Conservation (phyloP, 2,113 vertebrate species). For the Columbina picui region DNA sequence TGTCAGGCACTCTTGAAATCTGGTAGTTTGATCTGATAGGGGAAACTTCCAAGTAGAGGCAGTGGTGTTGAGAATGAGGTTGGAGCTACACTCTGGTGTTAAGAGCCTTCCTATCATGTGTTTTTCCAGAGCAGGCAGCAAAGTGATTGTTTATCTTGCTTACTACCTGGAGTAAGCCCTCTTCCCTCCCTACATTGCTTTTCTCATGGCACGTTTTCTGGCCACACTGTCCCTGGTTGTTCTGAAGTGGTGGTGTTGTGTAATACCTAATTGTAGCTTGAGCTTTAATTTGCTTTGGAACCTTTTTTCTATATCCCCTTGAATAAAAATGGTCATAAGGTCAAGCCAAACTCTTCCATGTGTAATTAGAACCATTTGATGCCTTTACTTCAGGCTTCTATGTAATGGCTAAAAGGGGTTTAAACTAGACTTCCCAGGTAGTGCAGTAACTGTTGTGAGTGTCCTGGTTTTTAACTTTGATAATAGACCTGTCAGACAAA, state of each 20-base stretch:
- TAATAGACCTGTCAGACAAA: neutral
- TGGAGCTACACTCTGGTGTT: neutral
- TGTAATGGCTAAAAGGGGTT: neutral
- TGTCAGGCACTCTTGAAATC: neutral
- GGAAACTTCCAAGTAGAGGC: neutral
- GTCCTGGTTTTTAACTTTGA: neutral
- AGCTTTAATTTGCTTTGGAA: neutral
- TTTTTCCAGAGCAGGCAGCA: neutral
- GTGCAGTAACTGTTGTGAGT: neutral
- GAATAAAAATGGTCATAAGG: neutral
- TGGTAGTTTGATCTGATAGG: neutral
- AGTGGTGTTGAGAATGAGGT: neutral
- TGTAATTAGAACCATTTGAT: neutral
- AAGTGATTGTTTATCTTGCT: neutral
- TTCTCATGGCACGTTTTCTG: neutral
- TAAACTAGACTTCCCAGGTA: neutral
- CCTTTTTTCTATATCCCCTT: neutral
- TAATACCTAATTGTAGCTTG: neutral
- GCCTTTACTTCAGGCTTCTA: neutral
- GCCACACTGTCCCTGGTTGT: accelerated
- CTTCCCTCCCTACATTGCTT: neutral
- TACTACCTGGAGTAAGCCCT: neutral
- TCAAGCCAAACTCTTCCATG: neutral
- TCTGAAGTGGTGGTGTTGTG: neutral
- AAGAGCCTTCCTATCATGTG: neutral